These are phyloP conservation scores for Osedax fenrisi DNA, from an alignment of 2,888 invertebrate species.

Conservation along the genomic window DNA sequence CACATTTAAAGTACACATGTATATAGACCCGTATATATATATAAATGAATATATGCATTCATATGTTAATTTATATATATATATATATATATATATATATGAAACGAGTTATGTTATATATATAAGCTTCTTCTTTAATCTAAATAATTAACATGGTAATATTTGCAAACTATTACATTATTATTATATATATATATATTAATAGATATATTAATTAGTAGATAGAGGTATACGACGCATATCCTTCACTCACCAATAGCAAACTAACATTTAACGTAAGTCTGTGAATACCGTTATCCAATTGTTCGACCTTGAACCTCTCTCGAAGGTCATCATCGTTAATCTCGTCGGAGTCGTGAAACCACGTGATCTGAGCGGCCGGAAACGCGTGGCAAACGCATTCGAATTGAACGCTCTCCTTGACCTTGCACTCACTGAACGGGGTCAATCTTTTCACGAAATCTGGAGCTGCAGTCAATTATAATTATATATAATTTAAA, in stretches of 20 bases:
- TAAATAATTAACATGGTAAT: no score
- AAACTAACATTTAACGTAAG: background rate
- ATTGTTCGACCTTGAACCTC: constrained; percentile 20
- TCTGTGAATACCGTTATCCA: background rate
- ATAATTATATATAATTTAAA: no score
- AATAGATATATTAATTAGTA: no score
- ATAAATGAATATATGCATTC: background rate
- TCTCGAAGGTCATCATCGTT: constrained; percentile 22
- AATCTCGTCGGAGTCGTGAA: constrained; percentile 34
- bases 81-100: background rate
- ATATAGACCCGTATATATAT: background rate
- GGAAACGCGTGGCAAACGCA: constrained; percentile 34
- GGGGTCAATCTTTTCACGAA: constrained; percentile 34
- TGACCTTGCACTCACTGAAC: constrained; percentile 34
- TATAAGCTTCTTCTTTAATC: no score
- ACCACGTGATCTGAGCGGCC: constrained; percentile 34
- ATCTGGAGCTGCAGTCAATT: constrained; percentile 36
- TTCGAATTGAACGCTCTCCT: constrained; percentile 33
- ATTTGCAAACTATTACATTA: no score
- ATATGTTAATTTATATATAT: background rate
- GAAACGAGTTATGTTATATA: no score
- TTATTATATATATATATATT: no score
- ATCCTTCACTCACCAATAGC: background rate
- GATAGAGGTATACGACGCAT: background rate
- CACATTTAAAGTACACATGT: no score